Base-by-base conservation (phyloP, 2,888 invertebrate species). In the Drosophila glabriapex region DNA sequence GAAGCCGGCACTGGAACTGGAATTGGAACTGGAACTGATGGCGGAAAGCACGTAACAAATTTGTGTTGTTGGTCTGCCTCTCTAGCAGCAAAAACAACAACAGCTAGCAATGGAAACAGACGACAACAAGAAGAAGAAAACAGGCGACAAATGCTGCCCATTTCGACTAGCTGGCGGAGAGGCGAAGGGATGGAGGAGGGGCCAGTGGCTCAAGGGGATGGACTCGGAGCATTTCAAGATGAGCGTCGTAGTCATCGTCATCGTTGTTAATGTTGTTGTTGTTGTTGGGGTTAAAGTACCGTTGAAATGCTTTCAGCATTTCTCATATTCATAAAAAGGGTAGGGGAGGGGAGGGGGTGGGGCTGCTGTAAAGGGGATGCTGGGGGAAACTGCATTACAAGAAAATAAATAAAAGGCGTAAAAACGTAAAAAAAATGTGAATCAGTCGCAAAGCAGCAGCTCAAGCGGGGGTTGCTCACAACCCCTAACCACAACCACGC, bases 251-350 rank as follows among this genome's bases (percentile, higher is more conserved):
- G 46, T 16, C 46, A 46, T 16, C 46, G 2, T 25, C 28, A 28
- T 28, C 25, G 46, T 46, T 16, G 46, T 37, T 53, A 54, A 43
- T 52, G 68, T 52, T 50, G 63, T 33, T 14, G 62, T 59, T 43
- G 68, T 31, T 55, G 73, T 61, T 46, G 83, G 85, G 88, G 85
- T 88, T 85, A 85, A 88, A 76, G 82, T 64, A 88, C 85, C 85
- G 82, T 83, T 78, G 83, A 88, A 88, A 88, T 83, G 89, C 82
- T 85, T 83, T 85, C 76, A 88, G 73, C 82, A 73, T 87, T 86
- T 76, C 66, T 75, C 80, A 86, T 83, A 78, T 82, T 82, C 82
- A 83, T 76, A 68, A 76, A 73, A 63, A 9, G 19, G 19, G 37
- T 49, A 37, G 50, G 33, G 25, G 31, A 25, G 61, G 9, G 14